A percentile compares a stretch with the other conserved stretches of the same genome.
phyloP scores from a whole-genome alignment of 2,888 invertebrate species.

The Resseliella maxima region DNA sequence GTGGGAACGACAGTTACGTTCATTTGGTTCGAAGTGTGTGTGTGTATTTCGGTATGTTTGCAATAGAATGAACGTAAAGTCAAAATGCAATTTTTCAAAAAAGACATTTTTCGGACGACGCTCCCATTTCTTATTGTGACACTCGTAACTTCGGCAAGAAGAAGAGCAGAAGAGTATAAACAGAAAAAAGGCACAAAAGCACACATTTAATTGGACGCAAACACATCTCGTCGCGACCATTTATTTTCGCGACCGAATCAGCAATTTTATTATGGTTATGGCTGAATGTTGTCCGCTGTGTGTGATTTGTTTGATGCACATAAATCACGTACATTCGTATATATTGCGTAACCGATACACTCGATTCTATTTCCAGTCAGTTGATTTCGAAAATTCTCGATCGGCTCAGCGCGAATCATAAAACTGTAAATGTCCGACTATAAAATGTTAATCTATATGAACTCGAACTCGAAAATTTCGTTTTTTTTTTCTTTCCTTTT shows the following conservation, averaged over 20 bases:
- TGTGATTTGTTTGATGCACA: conserved; percentile 4
- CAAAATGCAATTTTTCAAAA: neutral
- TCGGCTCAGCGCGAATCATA: neutral
- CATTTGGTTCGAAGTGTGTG: no score
- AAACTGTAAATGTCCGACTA: neutral
- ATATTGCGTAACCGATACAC: neutral
- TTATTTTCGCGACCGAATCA: neutral
- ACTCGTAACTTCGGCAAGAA: neutral
- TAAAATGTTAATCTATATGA: conserved; percentile 27
- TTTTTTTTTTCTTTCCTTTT: no score
- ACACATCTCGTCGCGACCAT: neutral
- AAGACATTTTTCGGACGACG: conserved; percentile 48
- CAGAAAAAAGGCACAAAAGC: no score
- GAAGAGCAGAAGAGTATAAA: neutral
- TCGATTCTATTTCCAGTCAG: conserved; percentile 3
- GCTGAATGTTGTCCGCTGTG: neutral
- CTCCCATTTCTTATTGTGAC: conserved; percentile 36
- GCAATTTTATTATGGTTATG: neutral
- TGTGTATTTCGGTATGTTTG: neutral
- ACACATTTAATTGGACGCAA: neutral
- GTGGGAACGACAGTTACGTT: neutral
- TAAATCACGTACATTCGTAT: neutral
- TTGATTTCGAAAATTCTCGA: neutral
- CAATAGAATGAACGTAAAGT: neutral
- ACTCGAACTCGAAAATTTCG: neutral